Evolutionary conservation across 1,140 invertebrate species (phyloP).

Genomic region (Drosophila subobscura): DNA sequence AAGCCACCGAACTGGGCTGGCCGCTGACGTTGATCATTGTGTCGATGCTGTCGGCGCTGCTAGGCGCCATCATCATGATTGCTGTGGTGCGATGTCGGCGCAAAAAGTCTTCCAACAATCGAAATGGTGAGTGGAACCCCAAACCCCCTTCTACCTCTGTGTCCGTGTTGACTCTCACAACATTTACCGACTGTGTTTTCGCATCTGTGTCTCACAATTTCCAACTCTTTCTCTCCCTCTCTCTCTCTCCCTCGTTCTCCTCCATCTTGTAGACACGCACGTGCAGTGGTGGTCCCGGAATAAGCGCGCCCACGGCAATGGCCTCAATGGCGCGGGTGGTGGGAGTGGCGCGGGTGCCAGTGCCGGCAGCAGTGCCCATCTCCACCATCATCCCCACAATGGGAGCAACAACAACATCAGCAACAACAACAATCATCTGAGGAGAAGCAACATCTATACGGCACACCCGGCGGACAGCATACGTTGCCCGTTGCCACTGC

Average conservation of each 20-base stretch:
- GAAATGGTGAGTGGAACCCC: slow-evolving; percentile 71
- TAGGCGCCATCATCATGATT: slow-evolving; percentile 85
- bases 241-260: neutral
- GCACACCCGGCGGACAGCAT: slow-evolving; percentile 81
- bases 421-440: slow-evolving; percentile 79
- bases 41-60: slow-evolving; percentile 84
- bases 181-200: slow-evolving; percentile 41
- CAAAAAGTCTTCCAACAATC: slow-evolving; percentile 82
- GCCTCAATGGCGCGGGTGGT: slow-evolving; percentile 44
- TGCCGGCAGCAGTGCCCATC: slow-evolving; percentile 47
- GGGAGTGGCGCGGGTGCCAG: slow-evolving; percentile 45
- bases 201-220: slow-evolving; percentile 35
- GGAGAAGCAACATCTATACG: slow-evolving; percentile 81
- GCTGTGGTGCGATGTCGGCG: slow-evolving; percentile 84
- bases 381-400: slow-evolving; percentile 27
- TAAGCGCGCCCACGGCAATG: slow-evolving; percentile 74
- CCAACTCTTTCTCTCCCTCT: slow-evolving; percentile 1
- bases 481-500: slow-evolving; percentile 69
- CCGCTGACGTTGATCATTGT: slow-evolving; percentile 85
- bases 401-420: slow-evolving; percentile 64
- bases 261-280: slow-evolving; percentile 69
- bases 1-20: slow-evolving; percentile 84
- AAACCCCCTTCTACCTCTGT: neutral
- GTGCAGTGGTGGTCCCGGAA: slow-evolving; percentile 83
- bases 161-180: slow-evolving; percentile 47